These are phyloP conservation scores for Ptiloglossa arizonensis DNA, from an alignment of 1,140 invertebrate genomes.

Conservation along the genomic window DNA sequence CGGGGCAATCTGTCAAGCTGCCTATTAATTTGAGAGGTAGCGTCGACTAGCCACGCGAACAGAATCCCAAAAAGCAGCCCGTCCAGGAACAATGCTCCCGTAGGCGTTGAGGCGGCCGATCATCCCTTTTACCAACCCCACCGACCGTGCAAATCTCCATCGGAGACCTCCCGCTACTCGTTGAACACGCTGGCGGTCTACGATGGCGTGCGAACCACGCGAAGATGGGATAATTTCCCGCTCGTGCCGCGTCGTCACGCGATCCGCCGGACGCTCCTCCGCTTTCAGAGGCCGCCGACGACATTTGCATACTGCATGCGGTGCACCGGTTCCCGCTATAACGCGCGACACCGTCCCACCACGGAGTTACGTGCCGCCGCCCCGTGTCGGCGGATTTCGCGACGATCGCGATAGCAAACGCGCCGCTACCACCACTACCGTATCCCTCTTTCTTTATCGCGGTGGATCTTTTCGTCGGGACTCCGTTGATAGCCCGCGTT, in stretches of 20 bases:
- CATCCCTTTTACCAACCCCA: conserved; percentile 12
- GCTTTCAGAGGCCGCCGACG: conserved; percentile 14
- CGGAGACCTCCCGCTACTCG: conserved; percentile 35
- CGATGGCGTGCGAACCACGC: conserved; percentile 52
- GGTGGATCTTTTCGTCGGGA: conserved; percentile 22
- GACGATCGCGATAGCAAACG: conserved; percentile 31
- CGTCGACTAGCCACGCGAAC: no score
- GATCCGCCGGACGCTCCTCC: conserved; percentile 51
- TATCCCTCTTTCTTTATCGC: conserved; percentile 38
- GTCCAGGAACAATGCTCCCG: background rate
- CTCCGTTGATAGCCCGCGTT: conserved; percentile 15
- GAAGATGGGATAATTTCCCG: conserved; percentile 69
- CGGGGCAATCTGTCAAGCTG: no score
- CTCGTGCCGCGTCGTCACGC: conserved; percentile 67
- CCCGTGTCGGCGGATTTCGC: conserved; percentile 29
- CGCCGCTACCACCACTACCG: background rate
- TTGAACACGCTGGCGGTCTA: conserved; percentile 15
- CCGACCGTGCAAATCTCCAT: conserved; percentile 1
- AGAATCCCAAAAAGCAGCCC: background rate
- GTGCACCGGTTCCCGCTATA: conserved; percentile 12
- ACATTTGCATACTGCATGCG: conserved; percentile 63
- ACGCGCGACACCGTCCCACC: conserved; percentile 12
- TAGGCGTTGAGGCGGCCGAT: no score
- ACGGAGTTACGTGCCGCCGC: conserved; percentile 7
- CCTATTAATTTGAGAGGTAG: no score